Evolutionary conservation across 2,113 vertebrate genomes (phyloP), one percentile per base, ranked within the genome.

Genomic region (Pyrgilauda ruficollis): DNA sequence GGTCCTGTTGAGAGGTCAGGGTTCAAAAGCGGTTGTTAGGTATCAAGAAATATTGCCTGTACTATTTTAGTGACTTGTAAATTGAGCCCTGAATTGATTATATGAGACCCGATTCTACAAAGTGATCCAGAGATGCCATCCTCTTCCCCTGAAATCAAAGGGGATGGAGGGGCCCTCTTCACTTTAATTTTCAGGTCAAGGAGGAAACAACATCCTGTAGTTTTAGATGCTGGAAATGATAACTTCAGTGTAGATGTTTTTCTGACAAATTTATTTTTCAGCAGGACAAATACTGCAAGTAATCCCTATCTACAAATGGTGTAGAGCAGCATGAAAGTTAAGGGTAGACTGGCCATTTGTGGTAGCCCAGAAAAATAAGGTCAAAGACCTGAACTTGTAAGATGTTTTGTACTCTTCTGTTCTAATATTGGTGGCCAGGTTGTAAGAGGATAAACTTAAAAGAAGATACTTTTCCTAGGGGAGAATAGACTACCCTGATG

Each of bases 1-100:
- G 46, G 61, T 96, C 94, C 81, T 17, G 13, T 68, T 73, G 89
- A 94, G 79, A 94, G 49, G 93, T 96, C 59, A 91, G 77, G 81
- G 89, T 95, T 97, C 90, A 87, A 52, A 86, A 77, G 79, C 85
- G 26, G 35, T 86, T 85, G 19, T 84, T 97, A 59, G 62, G 47
- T 76, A 49, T 79, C 61, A 50, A 44, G 64, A 68, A 94, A 75
- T 68, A 68, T 74, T 93, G 78, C 75, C 74, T 67, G 37, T 53
- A 55, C 64, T 96, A 10, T 75, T 89, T 93, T 85, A 96, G 86
- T 37, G 52, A 82, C 67, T 62, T 92, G 63, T 44, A 86, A 70
- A 83, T 69, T 56, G 82, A 84, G 63, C 72, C 63, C 64, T 1
- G 3, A 47, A 70, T 86, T 76, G 74, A 64, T 82, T 80, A 61